Base-by-base conservation (phyloP, 92 coral and sea anemone genomes). In the Meandrina meandrites region DNA sequence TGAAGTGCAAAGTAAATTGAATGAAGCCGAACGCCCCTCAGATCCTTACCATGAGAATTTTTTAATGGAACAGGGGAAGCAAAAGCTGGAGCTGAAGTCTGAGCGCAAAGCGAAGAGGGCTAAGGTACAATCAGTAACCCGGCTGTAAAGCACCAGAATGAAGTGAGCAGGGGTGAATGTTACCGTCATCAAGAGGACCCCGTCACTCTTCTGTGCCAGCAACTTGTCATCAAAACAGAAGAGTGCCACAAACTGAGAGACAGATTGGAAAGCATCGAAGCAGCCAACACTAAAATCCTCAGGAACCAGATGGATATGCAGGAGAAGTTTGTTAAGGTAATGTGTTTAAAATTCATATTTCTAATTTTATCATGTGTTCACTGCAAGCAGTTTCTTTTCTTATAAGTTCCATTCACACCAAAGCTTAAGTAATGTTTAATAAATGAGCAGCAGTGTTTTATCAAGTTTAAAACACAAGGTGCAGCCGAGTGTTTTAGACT, bases 281-380 rank as follows among this genome's bases (percentile, higher is more conserved):
- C 69, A 31, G 68, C 22, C 30, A 84, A 73, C 80, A 60, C 79
- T 30, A 58, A 47, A 78, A 84, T 73, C 79, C 60, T 70, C 67
- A 53, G 57, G 48, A 72, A 78, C 80, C 87, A 84, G 48, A 84
- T 45, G 47, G 79, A 84, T 72, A 76, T 84, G 87, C 80, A 84
- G 64, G 18, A 78, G 45, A 60, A 84, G 68, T 84, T 84, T 30
- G 22, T 84, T 50, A 73, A 81, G 87, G 79, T 80, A 83, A 76
- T 17, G 51, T 76, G 36, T 51, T 17, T 51, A 51, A 51, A 9
- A 51, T 12, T 51, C 14, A 51, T 51, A 51, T 51, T 5, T 5
- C 6, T 47, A 5, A 47, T 47, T 4, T 47, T 4, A 10, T 47
- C 5, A 10, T 10, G 10, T 10, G 51, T 10, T 47, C 51, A 47